A percentile compares a stretch with the other conserved stretches of the same genome.
These are phyloP conservation scores for Nansenia antarctica DNA, from an alignment of 2,113 vertebrate species.

Conservation along the genomic window DNA sequence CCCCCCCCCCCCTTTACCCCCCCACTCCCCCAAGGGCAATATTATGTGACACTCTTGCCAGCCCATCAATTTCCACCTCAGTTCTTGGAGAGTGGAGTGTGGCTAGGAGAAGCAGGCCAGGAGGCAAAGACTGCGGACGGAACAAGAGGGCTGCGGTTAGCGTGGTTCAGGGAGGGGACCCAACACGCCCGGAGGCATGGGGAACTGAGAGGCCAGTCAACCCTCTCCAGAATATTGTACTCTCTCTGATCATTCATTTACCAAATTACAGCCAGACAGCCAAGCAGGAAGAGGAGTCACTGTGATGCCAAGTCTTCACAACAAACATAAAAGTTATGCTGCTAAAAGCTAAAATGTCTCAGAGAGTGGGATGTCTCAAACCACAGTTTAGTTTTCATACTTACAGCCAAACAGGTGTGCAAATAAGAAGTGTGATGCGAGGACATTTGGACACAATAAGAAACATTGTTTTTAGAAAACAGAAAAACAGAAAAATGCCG, in stretches of 20 bases:
- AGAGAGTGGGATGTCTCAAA: neutral
- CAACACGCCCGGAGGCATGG: conserved; percentile 52
- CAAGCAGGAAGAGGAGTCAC: conserved; percentile 59
- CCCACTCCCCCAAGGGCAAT: conserved; percentile 31
- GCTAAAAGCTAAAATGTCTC: neutral
- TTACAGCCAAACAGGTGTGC: conserved; percentile 36
- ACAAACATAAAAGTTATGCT: neutral
- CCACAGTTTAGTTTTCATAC: conserved; percentile 37
- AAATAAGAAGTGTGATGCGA: conserved; percentile 24
- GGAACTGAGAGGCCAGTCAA: conserved; percentile 56
- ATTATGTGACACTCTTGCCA: conserved; percentile 36
- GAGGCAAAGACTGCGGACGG: conserved; percentile 23
- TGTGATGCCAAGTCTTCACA: conserved; percentile 45
- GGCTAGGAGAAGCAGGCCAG: conserved; percentile 37
- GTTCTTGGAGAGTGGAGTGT: conserved; percentile 40
- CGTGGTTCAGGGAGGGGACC: conserved; percentile 51
- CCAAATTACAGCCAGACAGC: conserved; percentile 55
- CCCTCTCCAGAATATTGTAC: conserved; percentile 55
- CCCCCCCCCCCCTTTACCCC: too few species aligned
- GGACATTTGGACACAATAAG: conserved; percentile 25
- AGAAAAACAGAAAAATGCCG: conserved; percentile 2
- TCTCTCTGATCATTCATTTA: conserved; percentile 64
- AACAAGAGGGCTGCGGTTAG: conserved; percentile 47
- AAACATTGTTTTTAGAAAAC: conserved; percentile 21
- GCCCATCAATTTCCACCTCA: conserved; percentile 57